Evolutionary conservation across 2,113 vertebrate species (phyloP).

Genomic region (Pao palembangensis): DNA sequence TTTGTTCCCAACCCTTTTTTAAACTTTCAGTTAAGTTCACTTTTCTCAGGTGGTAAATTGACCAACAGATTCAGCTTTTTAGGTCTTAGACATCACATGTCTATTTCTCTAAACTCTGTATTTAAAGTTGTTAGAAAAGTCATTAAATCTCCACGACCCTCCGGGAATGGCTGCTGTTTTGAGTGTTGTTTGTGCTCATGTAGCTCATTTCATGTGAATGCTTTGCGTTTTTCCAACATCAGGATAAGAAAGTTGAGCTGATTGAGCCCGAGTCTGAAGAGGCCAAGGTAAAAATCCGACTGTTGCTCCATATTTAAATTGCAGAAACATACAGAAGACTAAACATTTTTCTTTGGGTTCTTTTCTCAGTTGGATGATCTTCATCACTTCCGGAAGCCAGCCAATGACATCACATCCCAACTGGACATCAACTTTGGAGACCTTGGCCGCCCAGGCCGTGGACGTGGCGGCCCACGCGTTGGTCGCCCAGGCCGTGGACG

Average conservation of each 20-base stretch:
- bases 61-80: no score
- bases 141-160: no score
- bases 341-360: neutral
- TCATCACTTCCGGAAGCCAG: constrained; percentile 94
- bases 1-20: neutral
- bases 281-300: constrained; percentile 44
- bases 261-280: constrained; percentile 59
- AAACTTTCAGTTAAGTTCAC: neutral
- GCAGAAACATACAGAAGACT: neutral
- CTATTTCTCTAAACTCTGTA: no score
- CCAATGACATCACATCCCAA: constrained; percentile 97
- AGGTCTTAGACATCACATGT: no score
- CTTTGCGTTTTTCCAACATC: constrained; percentile 7
- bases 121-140: no score
- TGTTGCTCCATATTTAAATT: neutral
- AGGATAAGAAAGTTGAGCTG: constrained; percentile 62
- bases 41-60: no score
- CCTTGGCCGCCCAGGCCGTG: constrained; percentile 90
- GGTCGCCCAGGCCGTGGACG: constrained; percentile 70
- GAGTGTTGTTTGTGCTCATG: no score
- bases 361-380: constrained; percentile 83
- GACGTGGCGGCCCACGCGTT: constrained; percentile 89
- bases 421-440: constrained; percentile 99
- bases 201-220: neutral
- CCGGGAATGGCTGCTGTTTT: no score